Evolutionary conservation across 2,888 invertebrate genomes (phyloP), one percentile per base, ranked within the genome.

Genomic region (Microchrysa polita): DNA sequence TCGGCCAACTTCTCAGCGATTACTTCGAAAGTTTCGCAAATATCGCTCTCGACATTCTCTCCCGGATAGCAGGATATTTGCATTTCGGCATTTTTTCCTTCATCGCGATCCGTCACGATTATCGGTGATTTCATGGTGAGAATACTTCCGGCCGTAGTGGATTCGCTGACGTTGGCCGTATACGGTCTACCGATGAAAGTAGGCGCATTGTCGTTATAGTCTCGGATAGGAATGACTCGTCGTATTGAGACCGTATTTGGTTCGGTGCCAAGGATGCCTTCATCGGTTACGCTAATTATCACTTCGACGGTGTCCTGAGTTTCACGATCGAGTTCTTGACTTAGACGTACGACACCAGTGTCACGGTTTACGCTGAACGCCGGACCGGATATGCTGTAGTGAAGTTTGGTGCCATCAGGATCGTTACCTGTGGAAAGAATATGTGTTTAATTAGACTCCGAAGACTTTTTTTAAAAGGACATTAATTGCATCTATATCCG

Each of bases 121-220:
- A 94, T 90, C 73, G 87, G 87, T 18, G 89, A 88, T 65, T 81
- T 83, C 0, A 89, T 83, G 81, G 86, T 82, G 57, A 94, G 85
- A 63, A 89, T 86, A 7, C 88, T 87, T 1, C 91, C 93, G 1
- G 91, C 87, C 2, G 87, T 81, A 1, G 90, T 87, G 12, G 90
- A 89, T 83, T 94, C 93, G 75, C 90, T 89, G 0, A 93, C 88
- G 75, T 89, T 89, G 1, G 91, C 88, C 40, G 90, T 89, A 79
- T 93, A 93, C 0, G 93, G 93, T 42, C 92, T 86, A 52, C 91
- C 91, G 77, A 89, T 87, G 80, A 93, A 94, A 14, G 88, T 86
- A 0, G 94, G 94, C 0, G 89, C 86, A 81, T 94, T 95, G 82
- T 95, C 95, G 80, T 95, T 95, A 20, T 90, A 90, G 79, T 95